Percentiles rank a stretch among this genome's conserved stretches.
Conservation (phyloP, 2,113 vertebrate genomes). For the Narcine bancroftii region DNA sequence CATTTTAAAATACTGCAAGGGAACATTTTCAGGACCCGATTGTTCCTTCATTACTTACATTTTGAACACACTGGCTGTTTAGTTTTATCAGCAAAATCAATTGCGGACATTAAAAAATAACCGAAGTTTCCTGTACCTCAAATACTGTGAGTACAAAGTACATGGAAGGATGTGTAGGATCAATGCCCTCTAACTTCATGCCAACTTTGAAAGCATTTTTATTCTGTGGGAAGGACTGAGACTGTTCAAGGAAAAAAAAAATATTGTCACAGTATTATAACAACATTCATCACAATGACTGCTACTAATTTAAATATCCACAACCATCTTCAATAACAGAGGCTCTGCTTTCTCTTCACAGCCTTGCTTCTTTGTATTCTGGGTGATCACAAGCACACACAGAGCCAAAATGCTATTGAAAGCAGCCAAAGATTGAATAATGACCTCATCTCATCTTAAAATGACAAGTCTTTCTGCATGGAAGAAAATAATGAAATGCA, state of each 20-base stretch:
- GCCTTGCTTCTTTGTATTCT: background rate
- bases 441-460: background rate
- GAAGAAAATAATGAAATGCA: background rate
- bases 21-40: background rate
- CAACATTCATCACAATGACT: background rate
- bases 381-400: background rate
- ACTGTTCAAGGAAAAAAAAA: conserved; percentile 49
- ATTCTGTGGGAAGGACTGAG: conserved; percentile 63
- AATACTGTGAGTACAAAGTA: conserved; percentile 94
- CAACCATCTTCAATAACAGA: background rate
- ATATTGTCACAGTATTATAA: background rate
- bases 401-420: no score
- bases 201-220: conserved; percentile 85
- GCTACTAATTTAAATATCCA: background rate
- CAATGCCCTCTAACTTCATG: conserved; percentile 96
- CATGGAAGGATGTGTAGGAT: conserved; percentile 93
- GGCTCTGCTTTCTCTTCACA: background rate
- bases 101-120: background rate
- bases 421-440: no score
- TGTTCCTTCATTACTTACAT: background rate
- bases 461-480: background rate
- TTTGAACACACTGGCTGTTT: background rate
- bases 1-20: background rate
- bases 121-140: conserved; percentile 60
- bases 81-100: background rate